A percentile compares a stretch with the other conserved stretches of the same genome.
Conservation (phyloP, 2,888 invertebrate genomes). For the Nebria salina region DNA sequence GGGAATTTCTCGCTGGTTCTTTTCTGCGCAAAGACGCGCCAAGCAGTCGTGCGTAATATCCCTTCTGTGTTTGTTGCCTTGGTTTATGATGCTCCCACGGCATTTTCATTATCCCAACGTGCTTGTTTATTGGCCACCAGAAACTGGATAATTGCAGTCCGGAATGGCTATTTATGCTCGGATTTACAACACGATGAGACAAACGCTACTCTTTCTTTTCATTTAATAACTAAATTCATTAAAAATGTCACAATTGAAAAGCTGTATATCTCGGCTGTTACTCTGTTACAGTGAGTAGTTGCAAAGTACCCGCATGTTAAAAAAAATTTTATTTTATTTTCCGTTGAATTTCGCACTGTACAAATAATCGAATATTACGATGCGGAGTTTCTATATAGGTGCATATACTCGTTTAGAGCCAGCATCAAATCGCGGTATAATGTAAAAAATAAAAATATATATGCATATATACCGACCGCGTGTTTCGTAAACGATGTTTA, state of each 20-base stretch:
- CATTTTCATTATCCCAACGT: conserved; percentile 14
- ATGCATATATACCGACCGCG: neutral
- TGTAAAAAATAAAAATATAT: neutral
- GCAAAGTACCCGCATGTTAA: conserved; percentile 20
- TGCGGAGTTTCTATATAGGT: neutral
- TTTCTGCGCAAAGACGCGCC: neutral
- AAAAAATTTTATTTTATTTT: neutral
- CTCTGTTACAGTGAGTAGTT: neutral
- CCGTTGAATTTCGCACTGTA: neutral
- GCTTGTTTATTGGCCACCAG: conserved; percentile 19
- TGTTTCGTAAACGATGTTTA: conserved; percentile 10
- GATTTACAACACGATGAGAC: neutral
- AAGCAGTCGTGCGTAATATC: conserved; percentile 11
- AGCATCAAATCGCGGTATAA: neutral
- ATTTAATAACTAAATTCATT: neutral
- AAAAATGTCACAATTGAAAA: neutral
- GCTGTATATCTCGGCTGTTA: neutral
- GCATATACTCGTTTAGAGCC: neutral
- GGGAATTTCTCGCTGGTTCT: neutral
- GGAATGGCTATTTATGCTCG: conserved; percentile 18
- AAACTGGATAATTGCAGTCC: conserved; percentile 17
- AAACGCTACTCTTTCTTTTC: too few species aligned
- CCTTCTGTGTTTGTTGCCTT: neutral
- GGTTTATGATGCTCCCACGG: conserved; percentile 3
- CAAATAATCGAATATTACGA: conserved; percentile 22